Percentiles rank a stretch among this genome's conserved stretches.
These are phyloP conservation scores for Oxyura jamaicensis DNA, from an alignment of 2,113 vertebrate species.

Conservation along the genomic window DNA sequence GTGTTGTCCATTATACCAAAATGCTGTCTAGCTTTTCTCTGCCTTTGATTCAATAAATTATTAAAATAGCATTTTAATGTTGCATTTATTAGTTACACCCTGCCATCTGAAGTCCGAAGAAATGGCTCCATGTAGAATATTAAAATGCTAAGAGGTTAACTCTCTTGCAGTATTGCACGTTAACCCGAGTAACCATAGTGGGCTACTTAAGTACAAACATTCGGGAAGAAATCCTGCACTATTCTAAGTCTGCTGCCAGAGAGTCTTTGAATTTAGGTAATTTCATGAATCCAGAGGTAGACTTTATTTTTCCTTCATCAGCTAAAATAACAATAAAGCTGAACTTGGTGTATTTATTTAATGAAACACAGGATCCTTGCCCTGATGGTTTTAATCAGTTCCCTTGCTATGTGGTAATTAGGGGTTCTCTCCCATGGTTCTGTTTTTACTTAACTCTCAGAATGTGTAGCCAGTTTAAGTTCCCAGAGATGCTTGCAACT, in stretches of 20 bases:
- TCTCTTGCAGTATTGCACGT: not conserved
- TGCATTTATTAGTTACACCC: not conserved
- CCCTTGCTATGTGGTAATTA: slow-evolving; percentile 67
- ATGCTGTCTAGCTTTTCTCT: not conserved
- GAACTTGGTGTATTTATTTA: slow-evolving; percentile 59
- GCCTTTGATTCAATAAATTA: not conserved
- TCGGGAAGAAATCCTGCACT: not conserved
- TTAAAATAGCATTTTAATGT: not conserved
- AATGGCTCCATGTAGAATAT: not conserved
- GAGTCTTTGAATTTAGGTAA: slow-evolving; percentile 26
- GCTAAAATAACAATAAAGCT: slow-evolving; percentile 67
- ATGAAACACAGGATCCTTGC: slow-evolving; percentile 68
- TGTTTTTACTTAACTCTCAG: slow-evolving; percentile 75
- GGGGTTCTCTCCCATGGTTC: slow-evolving; percentile 56
- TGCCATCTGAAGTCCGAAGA: not conserved
- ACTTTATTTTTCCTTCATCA: slow-evolving; percentile 52
- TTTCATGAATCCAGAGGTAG: slow-evolving; percentile 44
- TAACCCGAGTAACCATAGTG: not conserved
- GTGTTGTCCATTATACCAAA: not conserved
- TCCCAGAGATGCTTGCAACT: slow-evolving; percentile 59
- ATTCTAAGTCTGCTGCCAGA: not conserved
- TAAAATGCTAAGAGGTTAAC: slow-evolving; percentile 16
- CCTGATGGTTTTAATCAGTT: slow-evolving; percentile 76
- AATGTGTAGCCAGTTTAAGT: slow-evolving; percentile 57
- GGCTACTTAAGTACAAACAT: slow-evolving; percentile 29